Conservation (phyloP, 2,888 invertebrate genomes). For the Oegoconia quadripuncta region DNA sequence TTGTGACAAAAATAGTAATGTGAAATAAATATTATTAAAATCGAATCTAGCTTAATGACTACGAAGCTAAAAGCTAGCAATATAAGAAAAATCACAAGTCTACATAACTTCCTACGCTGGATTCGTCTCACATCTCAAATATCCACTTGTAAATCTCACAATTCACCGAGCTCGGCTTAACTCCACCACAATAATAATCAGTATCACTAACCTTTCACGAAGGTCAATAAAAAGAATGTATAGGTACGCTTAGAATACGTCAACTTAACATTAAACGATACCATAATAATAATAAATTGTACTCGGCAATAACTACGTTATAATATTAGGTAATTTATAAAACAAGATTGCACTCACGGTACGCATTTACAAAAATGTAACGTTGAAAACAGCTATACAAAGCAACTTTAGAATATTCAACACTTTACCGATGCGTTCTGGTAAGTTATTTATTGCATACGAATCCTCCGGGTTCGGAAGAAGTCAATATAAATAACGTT, state of each 20-base stretch:
- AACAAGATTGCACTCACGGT: slow-evolving; percentile 59
- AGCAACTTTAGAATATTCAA: slow-evolving; percentile 67
- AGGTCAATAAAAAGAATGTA: slow-evolving; percentile 79
- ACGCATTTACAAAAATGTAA: slow-evolving; percentile 48
- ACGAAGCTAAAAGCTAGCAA: slow-evolving; percentile 68
- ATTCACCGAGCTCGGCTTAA: slow-evolving; percentile 55
- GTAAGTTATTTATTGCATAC: slow-evolving; percentile 55
- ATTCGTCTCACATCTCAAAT: slow-evolving; percentile 57
- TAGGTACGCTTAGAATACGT: slow-evolving; percentile 73
- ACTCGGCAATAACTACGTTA: slow-evolving; percentile 64
- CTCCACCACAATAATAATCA: slow-evolving; percentile 65
- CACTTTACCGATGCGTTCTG: slow-evolving; percentile 62
- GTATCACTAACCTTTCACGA: slow-evolving; percentile 78
- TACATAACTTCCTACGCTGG: slow-evolving; percentile 48
- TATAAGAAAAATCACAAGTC: slow-evolving; percentile 71
- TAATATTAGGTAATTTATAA: slow-evolving; percentile 43
- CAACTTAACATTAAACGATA: slow-evolving; percentile 67
- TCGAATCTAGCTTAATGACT: slow-evolving; percentile 73
- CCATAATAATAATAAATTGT: slow-evolving; percentile 62
- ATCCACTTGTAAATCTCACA: slow-evolving; percentile 52
- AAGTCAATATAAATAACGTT: slow-evolving; percentile 52
- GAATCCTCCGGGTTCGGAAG: slow-evolving; percentile 50
- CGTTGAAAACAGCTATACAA: slow-evolving; percentile 47
- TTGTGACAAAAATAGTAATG: slow-evolving; percentile 58
- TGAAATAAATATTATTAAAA: slow-evolving; percentile 61